These are phyloP conservation scores for Rhopalosiphum nymphaeae DNA, from an alignment of 2,888 invertebrate genomes.

Conservation along the genomic window DNA sequence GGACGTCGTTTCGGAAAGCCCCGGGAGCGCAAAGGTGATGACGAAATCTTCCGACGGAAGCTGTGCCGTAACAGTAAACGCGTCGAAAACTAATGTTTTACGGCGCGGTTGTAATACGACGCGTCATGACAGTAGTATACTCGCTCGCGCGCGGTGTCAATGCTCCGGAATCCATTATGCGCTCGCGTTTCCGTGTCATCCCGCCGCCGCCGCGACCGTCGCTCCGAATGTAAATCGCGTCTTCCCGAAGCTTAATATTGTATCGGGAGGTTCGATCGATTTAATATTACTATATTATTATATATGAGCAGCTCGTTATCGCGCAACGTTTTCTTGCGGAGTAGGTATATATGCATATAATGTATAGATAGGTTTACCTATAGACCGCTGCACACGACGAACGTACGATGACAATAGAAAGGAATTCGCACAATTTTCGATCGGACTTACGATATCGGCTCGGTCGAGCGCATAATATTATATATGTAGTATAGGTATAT, in stretches of 20 bases:
- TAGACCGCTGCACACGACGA: neutral
- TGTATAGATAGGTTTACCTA: neutral
- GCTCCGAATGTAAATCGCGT: slow-evolving; percentile 15
- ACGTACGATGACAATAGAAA: slow-evolving; percentile 39
- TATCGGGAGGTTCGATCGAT: slow-evolving; percentile 24
- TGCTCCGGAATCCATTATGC: slow-evolving; percentile 52
- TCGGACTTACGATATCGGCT: slow-evolving; percentile 11
- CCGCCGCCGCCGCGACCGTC: neutral
- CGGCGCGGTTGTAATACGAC: neutral
- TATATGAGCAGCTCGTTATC: slow-evolving; percentile 24
- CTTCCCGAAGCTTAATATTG: neutral
- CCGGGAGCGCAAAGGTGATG: neutral
- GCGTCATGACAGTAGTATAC: neutral
- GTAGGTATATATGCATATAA: too few species aligned
- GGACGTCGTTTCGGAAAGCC: neutral
- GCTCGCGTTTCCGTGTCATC: slow-evolving; percentile 32
- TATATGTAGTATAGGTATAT: neutral
- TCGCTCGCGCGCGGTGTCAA: slow-evolving; percentile 22
- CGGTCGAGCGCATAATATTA: slow-evolving; percentile 22
- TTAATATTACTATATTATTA: slow-evolving; percentile 22
- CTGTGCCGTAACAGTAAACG: too few species aligned
- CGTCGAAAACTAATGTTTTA: neutral
- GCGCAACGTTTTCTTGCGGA: neutral
- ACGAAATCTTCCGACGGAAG: neutral
- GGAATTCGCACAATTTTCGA: slow-evolving; percentile 42